A percentile compares a stretch with the other conserved stretches of the same genome.
phyloP scores from a whole-genome alignment of 2,113 vertebrate species.

The Triplophysa siluroides region DNA sequence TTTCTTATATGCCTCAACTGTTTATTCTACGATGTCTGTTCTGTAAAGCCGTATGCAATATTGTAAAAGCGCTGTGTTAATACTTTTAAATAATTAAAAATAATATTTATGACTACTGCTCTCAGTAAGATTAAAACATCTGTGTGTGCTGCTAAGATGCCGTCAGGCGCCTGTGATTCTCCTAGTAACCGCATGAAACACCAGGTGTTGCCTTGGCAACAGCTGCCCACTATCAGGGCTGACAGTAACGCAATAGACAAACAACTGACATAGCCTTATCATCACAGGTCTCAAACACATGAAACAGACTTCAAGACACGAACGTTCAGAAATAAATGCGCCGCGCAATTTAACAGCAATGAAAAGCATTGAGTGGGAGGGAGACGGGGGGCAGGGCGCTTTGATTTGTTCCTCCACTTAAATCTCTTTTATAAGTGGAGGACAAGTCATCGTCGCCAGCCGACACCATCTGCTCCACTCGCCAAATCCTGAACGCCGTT shows the following conservation, averaged over 20 bases:
- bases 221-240: slow-evolving; percentile 50
- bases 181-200: slow-evolving; percentile 72
- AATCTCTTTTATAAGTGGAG: slow-evolving; percentile 64
- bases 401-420: slow-evolving; percentile 42
- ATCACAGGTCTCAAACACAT: not conserved
- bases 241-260: slow-evolving; percentile 17
- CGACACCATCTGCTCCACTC: slow-evolving; percentile 66
- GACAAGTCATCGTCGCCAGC: slow-evolving; percentile 60
- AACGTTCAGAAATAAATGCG: not conserved
- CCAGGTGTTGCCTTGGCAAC: slow-evolving; percentile 66
- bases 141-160: slow-evolving; percentile 10
- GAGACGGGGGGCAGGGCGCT: slow-evolving; percentile 9
- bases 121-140: slow-evolving; percentile 67
- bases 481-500: slow-evolving; percentile 47
- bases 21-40: too few relatives aligned
- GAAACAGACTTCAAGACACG: not conserved
- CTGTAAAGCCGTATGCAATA: too few relatives aligned
- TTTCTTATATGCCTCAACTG: too few relatives aligned
- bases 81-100: too few relatives aligned
- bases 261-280: slow-evolving; percentile 14
- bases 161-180: slow-evolving; percentile 61
- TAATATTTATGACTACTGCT: too few relatives aligned
- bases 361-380: not conserved
- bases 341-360: not conserved
- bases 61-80: too few relatives aligned